phyloP scores from a whole-genome alignment of 53 echinoderm and acorn worm genomes.

The Henricia sp. region DNA sequence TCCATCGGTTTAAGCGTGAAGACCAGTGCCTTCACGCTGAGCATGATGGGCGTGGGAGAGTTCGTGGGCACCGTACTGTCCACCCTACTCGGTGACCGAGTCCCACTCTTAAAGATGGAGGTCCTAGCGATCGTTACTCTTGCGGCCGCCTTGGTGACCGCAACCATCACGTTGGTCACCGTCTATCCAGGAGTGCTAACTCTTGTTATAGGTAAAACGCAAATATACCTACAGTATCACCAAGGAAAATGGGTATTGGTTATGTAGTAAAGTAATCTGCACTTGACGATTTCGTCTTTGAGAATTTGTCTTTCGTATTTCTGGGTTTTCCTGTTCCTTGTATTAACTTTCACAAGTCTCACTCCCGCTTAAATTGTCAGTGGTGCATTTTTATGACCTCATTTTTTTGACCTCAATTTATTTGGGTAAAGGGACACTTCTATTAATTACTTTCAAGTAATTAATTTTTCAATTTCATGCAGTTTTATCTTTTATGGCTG shows the following conservation, averaged over 20 bases:
- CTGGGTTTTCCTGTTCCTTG: no score
- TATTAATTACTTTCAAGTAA: no score
- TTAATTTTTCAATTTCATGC: no score
- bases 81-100: conserved; percentile 44
- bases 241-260: neutral
- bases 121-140: conserved; percentile 22
- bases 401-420: no score
- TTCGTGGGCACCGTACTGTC: conserved; percentile 33
- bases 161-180: conserved; percentile 16
- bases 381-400: no score
- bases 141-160: conserved; percentile 27
- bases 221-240: neutral
- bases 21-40: conserved; percentile 60
- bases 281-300: no score
- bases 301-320: no score
- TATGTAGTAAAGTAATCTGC: neutral
- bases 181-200: conserved; percentile 52
- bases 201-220: conserved; percentile 50
- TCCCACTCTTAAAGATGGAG: conserved; percentile 57
- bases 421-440: no score
- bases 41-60: conserved; percentile 57
- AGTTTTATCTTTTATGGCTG: no score
- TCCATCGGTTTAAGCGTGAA: conserved; percentile 56
- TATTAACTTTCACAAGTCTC: no score
- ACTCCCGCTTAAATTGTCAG: no score